A percentile compares a stretch with the other conserved stretches of the same genome.
Evolutionary conservation across 2,797 vertebrate genomes (phyloP).

Genomic region (Myripristis jacobus): DNA sequence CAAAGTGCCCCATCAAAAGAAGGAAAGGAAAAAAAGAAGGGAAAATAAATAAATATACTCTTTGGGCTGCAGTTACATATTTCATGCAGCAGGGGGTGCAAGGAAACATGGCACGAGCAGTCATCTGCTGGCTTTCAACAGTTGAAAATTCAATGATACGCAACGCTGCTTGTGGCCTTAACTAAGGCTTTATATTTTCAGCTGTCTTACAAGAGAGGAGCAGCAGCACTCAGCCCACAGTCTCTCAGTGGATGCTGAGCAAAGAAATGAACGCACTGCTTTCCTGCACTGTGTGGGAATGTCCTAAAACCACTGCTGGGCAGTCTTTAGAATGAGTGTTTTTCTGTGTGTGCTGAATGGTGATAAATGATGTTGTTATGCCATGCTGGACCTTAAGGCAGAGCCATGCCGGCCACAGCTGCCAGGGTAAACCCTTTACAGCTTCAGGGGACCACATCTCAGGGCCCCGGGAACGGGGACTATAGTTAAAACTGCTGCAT

Average conservation of each 20-base stretch:
- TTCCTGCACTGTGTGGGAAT: neutral
- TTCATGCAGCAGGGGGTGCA: constrained; percentile 87
- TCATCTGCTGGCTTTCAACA: constrained; percentile 37
- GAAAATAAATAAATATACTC: constrained; percentile 11
- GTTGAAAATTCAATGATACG: constrained; percentile 47
- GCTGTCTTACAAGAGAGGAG: constrained; percentile 5
- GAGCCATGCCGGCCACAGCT: constrained; percentile 9
- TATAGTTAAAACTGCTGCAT: constrained; percentile 16
- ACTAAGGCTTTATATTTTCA: constrained; percentile 39
- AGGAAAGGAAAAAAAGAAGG: neutral
- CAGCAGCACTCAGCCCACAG: neutral
- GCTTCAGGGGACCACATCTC: constrained; percentile 23
- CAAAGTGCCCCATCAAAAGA: neutral
- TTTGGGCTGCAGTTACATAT: constrained; percentile 44
- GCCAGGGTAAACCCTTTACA: constrained; percentile 15
- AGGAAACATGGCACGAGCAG: constrained; percentile 57
- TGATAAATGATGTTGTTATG: constrained; percentile 14
- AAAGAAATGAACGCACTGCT: neutral
- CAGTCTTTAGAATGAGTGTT: constrained; percentile 9
- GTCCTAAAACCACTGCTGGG: neutral
- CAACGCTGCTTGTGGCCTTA: constrained; percentile 41
- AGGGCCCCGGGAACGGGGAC: neutral
- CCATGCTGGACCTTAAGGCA: constrained; percentile 26
- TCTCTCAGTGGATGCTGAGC: neutral
- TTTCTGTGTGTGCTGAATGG: neutral